phyloP scores from a whole-genome alignment of 2,113 vertebrate species.

The Larimichthys polyactis region DNA sequence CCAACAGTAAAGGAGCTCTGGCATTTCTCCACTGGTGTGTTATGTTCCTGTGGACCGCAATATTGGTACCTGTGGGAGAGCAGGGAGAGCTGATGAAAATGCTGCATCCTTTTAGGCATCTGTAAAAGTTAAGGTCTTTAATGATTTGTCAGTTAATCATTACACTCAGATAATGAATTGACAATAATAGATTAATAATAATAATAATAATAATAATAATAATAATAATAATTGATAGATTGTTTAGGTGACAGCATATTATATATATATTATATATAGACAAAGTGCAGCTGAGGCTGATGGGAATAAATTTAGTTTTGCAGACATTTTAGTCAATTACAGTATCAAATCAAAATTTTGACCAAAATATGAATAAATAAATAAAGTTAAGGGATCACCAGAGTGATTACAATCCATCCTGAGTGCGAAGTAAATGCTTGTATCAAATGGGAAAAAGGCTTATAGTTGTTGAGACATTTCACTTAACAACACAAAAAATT shows the following conservation, averaged over 20 bases:
- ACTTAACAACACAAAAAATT: too few relatives aligned
- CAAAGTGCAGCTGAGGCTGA: background rate
- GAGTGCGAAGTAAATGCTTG: background rate
- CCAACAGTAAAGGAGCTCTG: slow-evolving; percentile 14
- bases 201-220: background rate
- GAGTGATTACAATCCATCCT: background rate
- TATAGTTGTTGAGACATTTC: too few relatives aligned
- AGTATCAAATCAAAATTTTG: background rate
- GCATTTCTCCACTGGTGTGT: background rate
- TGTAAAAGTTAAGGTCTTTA: background rate
- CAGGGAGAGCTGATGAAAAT: background rate
- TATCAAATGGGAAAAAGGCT: background rate
- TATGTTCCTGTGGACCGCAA: slow-evolving; percentile 3
- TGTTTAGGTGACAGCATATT: background rate
- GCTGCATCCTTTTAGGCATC: background rate
- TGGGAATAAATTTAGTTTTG: background rate
- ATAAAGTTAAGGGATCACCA: background rate
- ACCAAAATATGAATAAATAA: background rate
- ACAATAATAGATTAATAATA: background rate
- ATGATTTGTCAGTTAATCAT: background rate
- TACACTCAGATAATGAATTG: background rate
- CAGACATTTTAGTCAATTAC: background rate
- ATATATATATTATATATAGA: too few relatives aligned
- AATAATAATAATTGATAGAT: background rate
- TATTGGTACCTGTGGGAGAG: background rate